Conservation (phyloP, 2,113 vertebrate species). For the Phaethon lepturus region DNA sequence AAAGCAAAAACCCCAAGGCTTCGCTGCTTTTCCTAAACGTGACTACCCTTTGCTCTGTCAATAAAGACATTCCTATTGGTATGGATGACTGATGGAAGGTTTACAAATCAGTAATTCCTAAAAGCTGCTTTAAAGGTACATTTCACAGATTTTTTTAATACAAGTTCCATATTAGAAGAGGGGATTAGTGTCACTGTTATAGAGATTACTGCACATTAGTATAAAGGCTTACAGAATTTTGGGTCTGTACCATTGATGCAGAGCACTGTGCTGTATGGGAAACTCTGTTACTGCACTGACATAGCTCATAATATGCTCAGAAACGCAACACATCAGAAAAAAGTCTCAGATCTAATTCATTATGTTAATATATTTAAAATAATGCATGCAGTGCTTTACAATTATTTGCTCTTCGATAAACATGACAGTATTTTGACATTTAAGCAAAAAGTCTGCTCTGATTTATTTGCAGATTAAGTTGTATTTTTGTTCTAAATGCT, state of each 20-base stretch:
- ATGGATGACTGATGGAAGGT: neutral
- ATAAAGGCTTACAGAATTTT: slow-evolving; percentile 15
- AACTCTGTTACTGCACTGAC: neutral
- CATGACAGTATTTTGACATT: slow-evolving; percentile 4
- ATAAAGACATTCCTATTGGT: neutral
- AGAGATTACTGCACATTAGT: slow-evolving; percentile 15
- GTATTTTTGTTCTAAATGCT: slow-evolving; percentile 50
- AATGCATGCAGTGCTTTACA: neutral
- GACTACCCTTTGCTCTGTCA: neutral
- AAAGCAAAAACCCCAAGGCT: neutral
- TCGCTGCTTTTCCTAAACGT: neutral
- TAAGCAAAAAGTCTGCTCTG: slow-evolving; percentile 25
- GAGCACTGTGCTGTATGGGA: neutral
- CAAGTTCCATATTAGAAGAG: neutral
- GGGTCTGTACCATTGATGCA: neutral
- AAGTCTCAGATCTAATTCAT: neutral
- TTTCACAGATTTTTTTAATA: slow-evolving; percentile 1
- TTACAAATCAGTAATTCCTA: neutral
- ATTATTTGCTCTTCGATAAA: slow-evolving; percentile 8
- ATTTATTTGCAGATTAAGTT: slow-evolving; percentile 56
- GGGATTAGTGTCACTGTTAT: neutral
- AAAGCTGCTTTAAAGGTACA: slow-evolving; percentile 9
- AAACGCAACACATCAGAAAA: slow-evolving; percentile 20
- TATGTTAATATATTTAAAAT: neutral
- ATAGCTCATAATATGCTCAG: neutral